These are phyloP conservation scores for Spodoptera exigua DNA, from an alignment of 2,888 invertebrate species.

Conservation along the genomic window DNA sequence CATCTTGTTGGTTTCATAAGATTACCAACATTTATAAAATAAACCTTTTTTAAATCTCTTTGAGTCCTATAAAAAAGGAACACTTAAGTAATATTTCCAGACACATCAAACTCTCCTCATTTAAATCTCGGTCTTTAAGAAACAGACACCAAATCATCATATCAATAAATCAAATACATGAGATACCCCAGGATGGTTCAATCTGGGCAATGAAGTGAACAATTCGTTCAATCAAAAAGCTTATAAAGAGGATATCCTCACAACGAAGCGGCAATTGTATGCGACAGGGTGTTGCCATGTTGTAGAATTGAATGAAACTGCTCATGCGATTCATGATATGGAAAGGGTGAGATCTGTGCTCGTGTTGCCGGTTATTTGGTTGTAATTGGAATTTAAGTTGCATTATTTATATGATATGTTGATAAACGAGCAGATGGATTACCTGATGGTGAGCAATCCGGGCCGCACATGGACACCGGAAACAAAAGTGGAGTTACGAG, in stretches of 20 bases:
- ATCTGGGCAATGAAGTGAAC: slow-evolving; percentile 69
- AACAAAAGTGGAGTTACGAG: no score
- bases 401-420: no score
- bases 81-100: slow-evolving; percentile 8
- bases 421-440: no score
- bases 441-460: no score
- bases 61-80: background rate
- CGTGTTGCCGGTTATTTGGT: background rate
- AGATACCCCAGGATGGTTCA: slow-evolving; percentile 59
- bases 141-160: slow-evolving; percentile 16
- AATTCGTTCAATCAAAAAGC: slow-evolving; percentile 72
- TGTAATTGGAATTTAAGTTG: slow-evolving; percentile 3
- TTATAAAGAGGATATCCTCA: slow-evolving; percentile 80
- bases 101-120: background rate
- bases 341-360: slow-evolving; percentile 33
- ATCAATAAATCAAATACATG: slow-evolving; percentile 38
- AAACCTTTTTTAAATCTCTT: no score
- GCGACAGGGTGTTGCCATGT: slow-evolving; percentile 72
- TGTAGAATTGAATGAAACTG: slow-evolving; percentile 51
- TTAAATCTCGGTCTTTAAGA: slow-evolving; percentile 6
- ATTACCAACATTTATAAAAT: no score
- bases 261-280: slow-evolving; percentile 51
- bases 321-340: slow-evolving; percentile 46
- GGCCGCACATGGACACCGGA: no score
- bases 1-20: no score